Conservation (phyloP, 2,888 invertebrate species). For the Trisateles emortualis region DNA sequence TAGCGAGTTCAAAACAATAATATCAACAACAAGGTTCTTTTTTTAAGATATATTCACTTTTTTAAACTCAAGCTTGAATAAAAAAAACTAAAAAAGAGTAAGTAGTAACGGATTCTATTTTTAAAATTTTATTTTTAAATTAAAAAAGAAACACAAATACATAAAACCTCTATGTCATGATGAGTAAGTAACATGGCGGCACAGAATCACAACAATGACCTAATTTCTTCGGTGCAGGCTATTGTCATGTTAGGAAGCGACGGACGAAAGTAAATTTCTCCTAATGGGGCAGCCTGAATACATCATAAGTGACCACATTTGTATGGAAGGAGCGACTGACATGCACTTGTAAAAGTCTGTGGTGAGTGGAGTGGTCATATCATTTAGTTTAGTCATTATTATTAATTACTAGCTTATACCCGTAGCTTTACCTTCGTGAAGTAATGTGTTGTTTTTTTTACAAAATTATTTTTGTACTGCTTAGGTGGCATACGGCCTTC, state of each 20-base stretch:
- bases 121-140: not conserved
- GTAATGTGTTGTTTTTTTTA: no score
- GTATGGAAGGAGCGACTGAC: constrained; percentile 46
- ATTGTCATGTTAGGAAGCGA: constrained; percentile 54
- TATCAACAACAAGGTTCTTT: constrained; percentile 20
- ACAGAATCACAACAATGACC: constrained; percentile 50
- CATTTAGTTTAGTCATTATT: constrained; percentile 37
- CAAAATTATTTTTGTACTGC: no score
- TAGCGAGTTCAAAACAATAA: constrained; percentile 56
- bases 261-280: constrained; percentile 75
- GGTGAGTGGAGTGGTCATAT: constrained; percentile 25
- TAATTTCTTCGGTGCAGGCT: constrained; percentile 57
- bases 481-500: no score
- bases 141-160: not conserved
- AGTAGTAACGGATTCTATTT: not conserved
- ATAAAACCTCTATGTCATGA: constrained; percentile 1
- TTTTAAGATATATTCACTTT: no score
- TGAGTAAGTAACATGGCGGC: constrained; percentile 26
- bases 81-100: not conserved
- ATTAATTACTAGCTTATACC: no score
- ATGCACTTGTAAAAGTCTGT: constrained; percentile 35
- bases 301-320: constrained; percentile 62
- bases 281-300: constrained; percentile 69
- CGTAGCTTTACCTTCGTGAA: no score
- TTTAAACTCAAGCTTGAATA: no score